Evolutionary conservation across 2,888 invertebrate species (phyloP), one percentile per base, ranked within the genome.

Genomic region (Amiota mariae): DNA sequence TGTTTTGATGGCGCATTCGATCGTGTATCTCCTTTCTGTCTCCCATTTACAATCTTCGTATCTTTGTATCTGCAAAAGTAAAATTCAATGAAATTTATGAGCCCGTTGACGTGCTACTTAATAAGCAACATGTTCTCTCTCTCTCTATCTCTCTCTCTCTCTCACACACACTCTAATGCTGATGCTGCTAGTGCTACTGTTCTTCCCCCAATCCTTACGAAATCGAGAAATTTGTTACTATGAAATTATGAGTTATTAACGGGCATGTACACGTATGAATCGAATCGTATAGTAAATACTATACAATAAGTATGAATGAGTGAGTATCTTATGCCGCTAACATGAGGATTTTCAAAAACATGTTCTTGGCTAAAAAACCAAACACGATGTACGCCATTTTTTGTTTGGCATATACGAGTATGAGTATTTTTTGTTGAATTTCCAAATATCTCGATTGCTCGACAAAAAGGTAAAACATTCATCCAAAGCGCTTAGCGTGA

Each of bases 181-280:
- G 3, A 1, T 24, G 3, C 24, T 24, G 24, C 24, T 24, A 3
- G 2, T 24, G 24, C 24, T 24, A 3, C 54, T n/a, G 64, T 12
- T 15, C 71, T 59, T 20, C 49, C n/a, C n/a, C 8, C 54, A 72
- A 54, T 24, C 24, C 54, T 74, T 73, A 66, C 68, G 75, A 74
- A 64, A 70, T 71, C 64, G 64, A 70, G 66, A 76, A 72, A 76
- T 73, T 72, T 72, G 70, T 72, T 70, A 73, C 67, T 73, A 70
- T 75, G 74, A 70, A 78, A 73, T 82, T 84, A 87, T 86, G 87
- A 85, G 75, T 87, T 85, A 87, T 86, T 72, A 63, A 46, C 24
- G n/a, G 12, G 70, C 57, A 70, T 54, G 15, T 54, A 1, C 57
- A 70, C n/a, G 15, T 54, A 1, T n/a, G 11, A 6, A 36, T 36